Percentiles rank a stretch among this genome's conserved stretches.
phyloP scores from a whole-genome alignment of 2,113 vertebrate species.

The Bufo bufo region DNA sequence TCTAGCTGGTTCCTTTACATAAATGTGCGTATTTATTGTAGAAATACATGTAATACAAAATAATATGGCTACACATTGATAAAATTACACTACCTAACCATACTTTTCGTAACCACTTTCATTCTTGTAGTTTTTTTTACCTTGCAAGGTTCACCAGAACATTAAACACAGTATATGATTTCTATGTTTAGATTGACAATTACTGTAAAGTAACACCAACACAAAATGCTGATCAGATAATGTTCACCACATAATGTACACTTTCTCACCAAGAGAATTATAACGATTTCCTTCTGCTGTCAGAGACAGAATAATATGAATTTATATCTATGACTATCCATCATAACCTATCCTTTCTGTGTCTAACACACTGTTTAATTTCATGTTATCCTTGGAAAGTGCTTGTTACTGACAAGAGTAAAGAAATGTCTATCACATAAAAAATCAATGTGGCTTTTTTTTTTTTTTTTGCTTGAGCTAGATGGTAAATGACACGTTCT shows the following conservation, averaged over 20 bases:
- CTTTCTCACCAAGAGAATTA: background rate
- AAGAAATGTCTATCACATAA: conserved; percentile 47
- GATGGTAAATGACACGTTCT: conserved; percentile 52
- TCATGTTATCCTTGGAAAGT: conserved; percentile 49
- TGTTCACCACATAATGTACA: conserved; percentile 1
- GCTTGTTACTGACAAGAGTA: conserved; percentile 51
- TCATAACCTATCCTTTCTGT: conserved; percentile 33
- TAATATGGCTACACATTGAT: background rate
- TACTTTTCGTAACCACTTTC: background rate
- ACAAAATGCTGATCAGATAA: background rate
- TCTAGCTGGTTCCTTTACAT: no score
- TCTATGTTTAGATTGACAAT: background rate
- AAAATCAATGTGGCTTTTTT: conserved; percentile 29
- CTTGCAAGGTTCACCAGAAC: background rate
- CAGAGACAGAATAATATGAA: conserved; percentile 14
- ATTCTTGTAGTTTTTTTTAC: background rate
- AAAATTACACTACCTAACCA: background rate
- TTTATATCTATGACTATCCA: conserved; percentile 14
- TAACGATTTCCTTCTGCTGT: conserved; percentile 9
- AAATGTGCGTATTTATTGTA: no score
- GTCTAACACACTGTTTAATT: conserved; percentile 38
- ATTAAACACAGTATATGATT: background rate
- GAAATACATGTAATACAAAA: no score
- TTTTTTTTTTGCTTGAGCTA: conserved; percentile 51
- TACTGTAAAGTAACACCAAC: background rate